phyloP scores from a whole-genome alignment of 2,888 invertebrate genomes.

The Lissonota sp. region DNA sequence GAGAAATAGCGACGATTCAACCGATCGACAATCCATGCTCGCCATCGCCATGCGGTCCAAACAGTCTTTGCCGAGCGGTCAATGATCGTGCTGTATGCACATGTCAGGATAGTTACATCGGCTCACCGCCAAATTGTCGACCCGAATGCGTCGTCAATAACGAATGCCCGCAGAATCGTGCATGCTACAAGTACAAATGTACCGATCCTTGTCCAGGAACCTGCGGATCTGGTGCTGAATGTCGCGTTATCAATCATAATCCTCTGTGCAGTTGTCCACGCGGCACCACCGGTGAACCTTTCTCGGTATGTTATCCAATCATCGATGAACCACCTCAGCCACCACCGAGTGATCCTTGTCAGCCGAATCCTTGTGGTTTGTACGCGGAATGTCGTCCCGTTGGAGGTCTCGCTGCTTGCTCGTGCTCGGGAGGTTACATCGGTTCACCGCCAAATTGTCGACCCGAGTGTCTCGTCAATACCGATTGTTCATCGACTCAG shows the following conservation, averaged over 20 bases:
- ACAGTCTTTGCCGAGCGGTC: slow-evolving; percentile 90
- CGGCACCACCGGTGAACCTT: slow-evolving; percentile 92
- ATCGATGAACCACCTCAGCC: slow-evolving; percentile 68
- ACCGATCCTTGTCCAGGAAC: slow-evolving; percentile 92
- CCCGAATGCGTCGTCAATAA: slow-evolving; percentile 94
- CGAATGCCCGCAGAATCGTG: slow-evolving; percentile 91
- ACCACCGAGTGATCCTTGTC: slow-evolving; percentile 87
- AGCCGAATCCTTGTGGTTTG: slow-evolving; percentile 90
- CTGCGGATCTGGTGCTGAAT: slow-evolving; percentile 91
- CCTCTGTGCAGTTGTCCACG: slow-evolving; percentile 92
- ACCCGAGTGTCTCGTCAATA: slow-evolving; percentile 87
- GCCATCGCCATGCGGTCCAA: slow-evolving; percentile 92
- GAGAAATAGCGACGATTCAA: slow-evolving; percentile 38
- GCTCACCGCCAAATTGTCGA: slow-evolving; percentile 92
- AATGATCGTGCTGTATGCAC: slow-evolving; percentile 92
- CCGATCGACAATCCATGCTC: slow-evolving; percentile 87
- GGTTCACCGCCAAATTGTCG: slow-evolving; percentile 90
- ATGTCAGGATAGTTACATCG: slow-evolving; percentile 89
- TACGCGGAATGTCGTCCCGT: slow-evolving; percentile 88
- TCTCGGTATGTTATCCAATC: slow-evolving; percentile 87
- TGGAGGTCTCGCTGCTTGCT: slow-evolving; percentile 87
- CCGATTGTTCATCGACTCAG: slow-evolving; percentile 87
- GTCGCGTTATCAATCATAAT: slow-evolving; percentile 92
- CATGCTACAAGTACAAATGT: slow-evolving; percentile 93
- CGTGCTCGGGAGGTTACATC: slow-evolving; percentile 87